Base-by-base conservation (phyloP, 2,888 invertebrate species). In the Metopia argyrocephala region DNA sequence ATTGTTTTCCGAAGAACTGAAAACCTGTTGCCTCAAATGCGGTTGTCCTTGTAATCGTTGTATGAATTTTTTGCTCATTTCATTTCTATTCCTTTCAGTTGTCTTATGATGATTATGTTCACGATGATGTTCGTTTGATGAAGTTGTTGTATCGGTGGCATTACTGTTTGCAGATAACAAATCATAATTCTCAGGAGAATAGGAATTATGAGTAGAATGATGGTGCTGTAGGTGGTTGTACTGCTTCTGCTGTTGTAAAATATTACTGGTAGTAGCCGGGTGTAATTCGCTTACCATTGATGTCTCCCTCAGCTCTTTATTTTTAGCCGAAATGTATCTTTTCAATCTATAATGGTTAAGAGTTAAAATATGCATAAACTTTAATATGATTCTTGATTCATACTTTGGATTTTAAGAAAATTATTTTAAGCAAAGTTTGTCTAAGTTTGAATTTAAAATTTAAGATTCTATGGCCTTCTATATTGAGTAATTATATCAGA, bases 301-400 rank as follows among this genome's bases (percentile, higher is more conserved):
- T 5, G 5, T 5, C 31, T n/a, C 5, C 23, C 12, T 3, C 3
- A 38, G 6, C 48, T 38, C 2, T 1, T 25, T 21, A 7, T 25
- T 9, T 15, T 52, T 31, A 48, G 48, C 18, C 25, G 6, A 25
- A 45, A 54, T 56, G 66, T 70, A 57, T 20, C 76, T 69, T 78
- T 81, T 81, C 74, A 78, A 78, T 81, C 81, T 81, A 50, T 18
- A 70, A 62, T 50, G n/a, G 28, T 54, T 25, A 48, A 52, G 56
- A 46, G 38, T 2, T 3, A 18, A 28, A 28, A 56, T 52, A 65
- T 1, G 46, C 15, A 69, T 45, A 25, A 21, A 12, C 3, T 38
- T 38, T 38, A 38, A 38, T 38, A 38, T 12, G 3, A 38, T 25
- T 62, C 25, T 23, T 46, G 18, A n/a, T 48, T 50, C 27, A 18